These are phyloP conservation scores for Carposina sasakii DNA, from an alignment of 1,140 invertebrate genomes.

Conservation along the genomic window DNA sequence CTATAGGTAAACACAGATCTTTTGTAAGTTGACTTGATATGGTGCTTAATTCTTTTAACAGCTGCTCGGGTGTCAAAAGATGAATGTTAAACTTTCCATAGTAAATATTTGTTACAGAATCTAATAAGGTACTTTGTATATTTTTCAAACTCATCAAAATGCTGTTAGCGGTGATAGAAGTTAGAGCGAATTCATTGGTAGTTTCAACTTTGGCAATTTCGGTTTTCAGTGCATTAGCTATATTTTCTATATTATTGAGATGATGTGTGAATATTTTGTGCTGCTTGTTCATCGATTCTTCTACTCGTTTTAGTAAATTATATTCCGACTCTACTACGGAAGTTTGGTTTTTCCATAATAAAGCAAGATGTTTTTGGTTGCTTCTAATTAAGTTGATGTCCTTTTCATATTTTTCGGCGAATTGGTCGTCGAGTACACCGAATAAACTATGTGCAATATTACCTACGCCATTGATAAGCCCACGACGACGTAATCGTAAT, in stretches of 20 bases:
- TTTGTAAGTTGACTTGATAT: conserved; percentile 15
- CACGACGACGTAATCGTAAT: conserved; percentile 10
- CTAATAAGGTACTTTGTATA: conserved; percentile 14
- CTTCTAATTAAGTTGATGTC: conserved; percentile 8
- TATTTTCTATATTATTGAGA: not conserved
- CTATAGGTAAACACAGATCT: conserved; percentile 17
- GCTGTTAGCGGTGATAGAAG: conserved; percentile 12
- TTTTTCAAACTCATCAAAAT: conserved; percentile 14
- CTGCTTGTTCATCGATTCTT: conserved; percentile 9
- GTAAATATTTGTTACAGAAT: conserved; percentile 17
- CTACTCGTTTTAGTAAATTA: conserved; percentile 11
- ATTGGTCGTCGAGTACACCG: conserved; percentile 9
- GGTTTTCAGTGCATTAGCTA: not conserved
- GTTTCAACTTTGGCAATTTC: conserved; percentile 10
- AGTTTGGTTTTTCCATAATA: conserved; percentile 12
- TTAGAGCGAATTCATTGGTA: conserved; percentile 11
- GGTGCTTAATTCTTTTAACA: conserved; percentile 9
- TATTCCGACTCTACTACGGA: conserved; percentile 10
- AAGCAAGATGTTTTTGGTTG: conserved; percentile 13
- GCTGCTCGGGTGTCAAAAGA: conserved; percentile 15
- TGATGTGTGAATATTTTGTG: conserved; percentile 15
- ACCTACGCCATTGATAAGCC: conserved; percentile 24
- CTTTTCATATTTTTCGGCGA: conserved; percentile 15
- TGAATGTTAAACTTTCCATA: conserved; percentile 20
- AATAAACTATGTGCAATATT: conserved; percentile 19